Percentiles rank a stretch among this genome's conserved stretches.
These are phyloP conservation scores for Notothenia coriiceps DNA, from an alignment of 2,113 vertebrate species.

Conservation along the genomic window DNA sequence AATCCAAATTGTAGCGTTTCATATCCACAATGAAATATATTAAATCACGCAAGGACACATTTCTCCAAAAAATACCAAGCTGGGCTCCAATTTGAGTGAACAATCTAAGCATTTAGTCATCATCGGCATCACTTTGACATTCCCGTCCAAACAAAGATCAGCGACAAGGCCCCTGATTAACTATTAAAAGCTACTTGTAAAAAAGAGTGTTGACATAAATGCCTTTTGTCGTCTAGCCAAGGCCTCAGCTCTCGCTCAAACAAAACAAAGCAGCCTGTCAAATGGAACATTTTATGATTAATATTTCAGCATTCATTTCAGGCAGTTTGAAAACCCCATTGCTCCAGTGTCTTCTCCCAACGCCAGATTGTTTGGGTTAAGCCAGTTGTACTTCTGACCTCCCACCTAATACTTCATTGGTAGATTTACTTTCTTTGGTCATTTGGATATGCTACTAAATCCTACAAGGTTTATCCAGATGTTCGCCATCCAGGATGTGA, in stretches of 20 bases:
- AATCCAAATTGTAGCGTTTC: slow-evolving; percentile 3
- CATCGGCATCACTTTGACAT: slow-evolving; percentile 29
- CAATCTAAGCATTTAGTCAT: not conserved
- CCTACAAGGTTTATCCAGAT: slow-evolving; percentile 62
- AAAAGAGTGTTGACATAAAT: slow-evolving; percentile 54
- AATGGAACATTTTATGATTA: slow-evolving; percentile 50
- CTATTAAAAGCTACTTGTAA: slow-evolving; percentile 66
- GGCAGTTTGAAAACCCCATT: slow-evolving; percentile 27
- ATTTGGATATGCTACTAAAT: slow-evolving; percentile 63
- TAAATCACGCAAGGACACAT: not conserved
- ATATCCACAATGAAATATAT: not conserved
- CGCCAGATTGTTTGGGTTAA: slow-evolving; percentile 67
- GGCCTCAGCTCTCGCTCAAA: slow-evolving; percentile 34
- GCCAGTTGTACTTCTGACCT: slow-evolving; percentile 41
- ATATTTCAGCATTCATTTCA: slow-evolving; percentile 58
- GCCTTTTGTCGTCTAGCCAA: slow-evolving; percentile 35
- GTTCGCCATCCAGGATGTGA: slow-evolving; percentile 42
- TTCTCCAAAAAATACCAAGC: not conserved
- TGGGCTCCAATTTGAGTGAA: not conserved
- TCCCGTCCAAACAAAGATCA: slow-evolving; percentile 56
- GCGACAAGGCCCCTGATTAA: slow-evolving; percentile 66
- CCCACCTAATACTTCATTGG: slow-evolving; percentile 42
- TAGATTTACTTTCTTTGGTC: slow-evolving; percentile 64
- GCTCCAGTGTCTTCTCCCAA: slow-evolving; percentile 1
- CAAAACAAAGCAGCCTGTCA: slow-evolving; percentile 64